A percentile compares a stretch with the other conserved stretches of the same genome.
Evolutionary conservation across 1,140 invertebrate genomes (phyloP).

Genomic region (Bactericera cockerelli): DNA sequence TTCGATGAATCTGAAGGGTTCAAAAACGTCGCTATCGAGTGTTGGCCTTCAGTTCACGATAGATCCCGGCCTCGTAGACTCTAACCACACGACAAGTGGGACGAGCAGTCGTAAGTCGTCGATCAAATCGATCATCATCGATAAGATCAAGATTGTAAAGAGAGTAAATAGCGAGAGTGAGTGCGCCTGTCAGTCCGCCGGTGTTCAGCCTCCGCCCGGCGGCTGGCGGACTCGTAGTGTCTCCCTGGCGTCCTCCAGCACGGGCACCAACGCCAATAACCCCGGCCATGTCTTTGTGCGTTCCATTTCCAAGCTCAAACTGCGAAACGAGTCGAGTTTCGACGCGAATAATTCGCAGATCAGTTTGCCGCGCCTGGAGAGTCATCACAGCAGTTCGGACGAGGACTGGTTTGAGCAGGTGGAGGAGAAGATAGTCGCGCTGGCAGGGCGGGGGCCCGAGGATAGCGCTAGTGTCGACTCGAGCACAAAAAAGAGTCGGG

Average conservation of each 20-base stretch:
- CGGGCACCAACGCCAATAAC: background rate
- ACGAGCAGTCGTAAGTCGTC: background rate
- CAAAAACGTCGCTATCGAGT: background rate
- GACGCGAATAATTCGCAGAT: background rate
- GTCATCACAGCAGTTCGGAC: slow-evolving; percentile 28
- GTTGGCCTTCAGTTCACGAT: background rate
- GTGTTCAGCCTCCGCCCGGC: slow-evolving; percentile 2
- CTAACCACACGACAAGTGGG: background rate
- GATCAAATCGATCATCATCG: background rate
- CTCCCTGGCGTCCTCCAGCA: slow-evolving; percentile 15
- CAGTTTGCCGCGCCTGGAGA: slow-evolving; percentile 22
- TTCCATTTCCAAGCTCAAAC: background rate
- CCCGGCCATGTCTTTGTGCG: background rate
- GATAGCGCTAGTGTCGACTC: background rate
- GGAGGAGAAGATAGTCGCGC: slow-evolving; percentile 12
- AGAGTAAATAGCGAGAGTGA: background rate
- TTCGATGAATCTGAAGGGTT: slow-evolving; percentile 2
- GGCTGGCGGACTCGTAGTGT: slow-evolving; percentile 20
- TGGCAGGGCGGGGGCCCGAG: background rate
- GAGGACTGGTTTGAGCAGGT: slow-evolving; percentile 31
- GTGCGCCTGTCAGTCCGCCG: background rate
- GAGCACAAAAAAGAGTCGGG: background rate
- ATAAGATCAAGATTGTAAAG: background rate
- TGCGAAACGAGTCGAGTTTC: background rate
- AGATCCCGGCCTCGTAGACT: background rate